These are phyloP conservation scores for Astreopora myriophthalma DNA, from an alignment of 64 coral and sea anemone species.

Conservation along the genomic window DNA sequence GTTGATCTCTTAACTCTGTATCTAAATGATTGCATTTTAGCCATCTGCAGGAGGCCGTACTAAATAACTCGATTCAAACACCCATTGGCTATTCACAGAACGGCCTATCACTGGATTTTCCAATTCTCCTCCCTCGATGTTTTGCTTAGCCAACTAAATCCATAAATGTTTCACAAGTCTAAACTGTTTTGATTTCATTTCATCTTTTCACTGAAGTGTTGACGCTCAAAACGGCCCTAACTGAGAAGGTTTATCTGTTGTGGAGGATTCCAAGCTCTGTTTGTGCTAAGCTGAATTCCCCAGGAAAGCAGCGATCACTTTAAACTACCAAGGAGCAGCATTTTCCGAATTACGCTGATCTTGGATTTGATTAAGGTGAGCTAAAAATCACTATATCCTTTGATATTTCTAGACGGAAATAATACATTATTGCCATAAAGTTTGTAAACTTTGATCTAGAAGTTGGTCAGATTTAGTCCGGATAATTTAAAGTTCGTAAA, in stretches of 20 bases:
- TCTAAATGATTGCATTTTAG: not conserved
- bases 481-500: not conserved
- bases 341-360: not conserved
- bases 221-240: conserved; percentile 25
- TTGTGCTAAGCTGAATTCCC: not conserved
- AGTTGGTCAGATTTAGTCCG: not conserved
- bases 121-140: not conserved
- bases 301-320: not conserved
- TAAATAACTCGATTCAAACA: conserved; percentile 1
- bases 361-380: not conserved
- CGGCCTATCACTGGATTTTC: conserved; percentile 8
- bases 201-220: not conserved
- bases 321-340: not conserved
- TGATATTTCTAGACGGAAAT: not conserved
- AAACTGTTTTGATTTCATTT: conserved; percentile 43
- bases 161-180: conserved; percentile 34
- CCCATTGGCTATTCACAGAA: conserved; percentile 22
- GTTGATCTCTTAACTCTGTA: not conserved
- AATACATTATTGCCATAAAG: not conserved
- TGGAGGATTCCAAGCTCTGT: not conserved
- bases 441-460: not conserved
- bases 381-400: not conserved
- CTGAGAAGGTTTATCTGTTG: not conserved
- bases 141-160: not conserved
- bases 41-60: conserved; percentile 9